phyloP scores from a whole-genome alignment of 1,140 invertebrate genomes.

The Aphelenchoides fujianensis region DNA sequence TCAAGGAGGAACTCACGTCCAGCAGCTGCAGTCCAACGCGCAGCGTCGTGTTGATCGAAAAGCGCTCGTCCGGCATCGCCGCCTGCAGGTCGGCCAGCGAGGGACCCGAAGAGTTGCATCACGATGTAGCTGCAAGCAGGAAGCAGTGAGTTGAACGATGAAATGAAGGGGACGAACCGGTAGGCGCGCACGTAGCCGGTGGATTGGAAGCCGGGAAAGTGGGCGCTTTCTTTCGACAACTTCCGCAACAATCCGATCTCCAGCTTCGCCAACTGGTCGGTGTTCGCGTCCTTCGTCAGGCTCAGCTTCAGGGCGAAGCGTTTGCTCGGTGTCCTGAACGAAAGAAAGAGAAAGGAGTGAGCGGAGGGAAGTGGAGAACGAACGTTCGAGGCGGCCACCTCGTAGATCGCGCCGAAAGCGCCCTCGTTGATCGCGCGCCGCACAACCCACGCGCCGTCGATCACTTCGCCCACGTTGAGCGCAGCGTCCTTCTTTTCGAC shows the following conservation, averaged over 20 bases:
- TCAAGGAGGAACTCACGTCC: constrained; percentile 3
- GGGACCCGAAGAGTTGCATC: constrained; percentile 18
- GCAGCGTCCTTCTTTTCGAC: too few species aligned
- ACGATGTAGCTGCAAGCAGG: neutral
- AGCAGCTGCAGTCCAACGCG: constrained; percentile 15
- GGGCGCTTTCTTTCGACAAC: neutral
- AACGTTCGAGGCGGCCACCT: constrained; percentile 8
- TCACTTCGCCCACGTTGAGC: neutral
- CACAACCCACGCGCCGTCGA: neutral
- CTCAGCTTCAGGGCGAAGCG: constrained; percentile 14
- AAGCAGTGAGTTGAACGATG: too few species aligned
- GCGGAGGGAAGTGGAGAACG: neutral
- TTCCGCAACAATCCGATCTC: constrained; percentile 11
- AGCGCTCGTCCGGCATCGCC: constrained; percentile 6
- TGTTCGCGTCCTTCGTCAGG: constrained; percentile 3
- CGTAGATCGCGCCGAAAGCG: constrained; percentile 13
- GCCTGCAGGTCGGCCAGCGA: constrained; percentile 5
- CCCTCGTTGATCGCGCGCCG: constrained; percentile 5
- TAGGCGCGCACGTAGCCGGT: neutral
- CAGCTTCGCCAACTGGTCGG: constrained; percentile 5
- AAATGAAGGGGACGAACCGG: too few species aligned
- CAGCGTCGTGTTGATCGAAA: constrained; percentile 5
- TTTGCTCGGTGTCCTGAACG: neutral
- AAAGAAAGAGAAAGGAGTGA: neutral
- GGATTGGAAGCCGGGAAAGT: neutral